Conservation (phyloP, 2,888 invertebrate species). For the Limnephilus lunatus region DNA sequence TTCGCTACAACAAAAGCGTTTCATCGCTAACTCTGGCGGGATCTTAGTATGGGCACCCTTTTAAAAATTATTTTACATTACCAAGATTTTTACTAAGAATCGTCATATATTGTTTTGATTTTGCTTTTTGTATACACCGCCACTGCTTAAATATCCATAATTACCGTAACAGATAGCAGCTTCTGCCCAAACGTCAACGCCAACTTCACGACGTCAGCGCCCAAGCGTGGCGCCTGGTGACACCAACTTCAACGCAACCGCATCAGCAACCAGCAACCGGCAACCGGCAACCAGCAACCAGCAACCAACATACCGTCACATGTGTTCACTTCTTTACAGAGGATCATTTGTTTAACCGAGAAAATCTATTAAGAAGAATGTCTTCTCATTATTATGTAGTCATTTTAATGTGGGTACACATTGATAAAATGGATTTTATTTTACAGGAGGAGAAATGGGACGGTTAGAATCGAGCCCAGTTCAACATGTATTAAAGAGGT, state of each 20-base stretch:
- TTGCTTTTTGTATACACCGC: background rate
- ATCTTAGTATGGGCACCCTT: too few relatives aligned
- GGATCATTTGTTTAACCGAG: background rate
- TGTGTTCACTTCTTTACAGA: background rate
- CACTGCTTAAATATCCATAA: conserved; percentile 50
- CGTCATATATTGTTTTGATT: too few relatives aligned
- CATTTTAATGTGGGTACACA: background rate
- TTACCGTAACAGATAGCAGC: conserved; percentile 61
- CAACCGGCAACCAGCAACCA: background rate
- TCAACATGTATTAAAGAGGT: too few relatives aligned
- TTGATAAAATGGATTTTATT: background rate
- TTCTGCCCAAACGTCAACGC: conserved; percentile 23
- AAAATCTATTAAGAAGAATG: background rate
- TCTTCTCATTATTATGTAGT: background rate
- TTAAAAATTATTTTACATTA: too few relatives aligned
- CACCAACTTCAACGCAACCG: background rate
- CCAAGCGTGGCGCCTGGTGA: background rate
- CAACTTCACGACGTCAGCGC: background rate
- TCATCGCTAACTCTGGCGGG: too few relatives aligned
- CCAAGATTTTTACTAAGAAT: too few relatives aligned
- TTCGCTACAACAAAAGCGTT: too few relatives aligned
- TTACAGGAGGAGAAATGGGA: background rate
- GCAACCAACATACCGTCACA: background rate
- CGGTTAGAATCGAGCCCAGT: background rate
- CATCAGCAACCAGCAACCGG: background rate